Percentiles rank a stretch among this genome's conserved stretches.
Conservation (phyloP, 1,140 invertebrate species). For the Meloidogyne chitwoodi region DNA sequence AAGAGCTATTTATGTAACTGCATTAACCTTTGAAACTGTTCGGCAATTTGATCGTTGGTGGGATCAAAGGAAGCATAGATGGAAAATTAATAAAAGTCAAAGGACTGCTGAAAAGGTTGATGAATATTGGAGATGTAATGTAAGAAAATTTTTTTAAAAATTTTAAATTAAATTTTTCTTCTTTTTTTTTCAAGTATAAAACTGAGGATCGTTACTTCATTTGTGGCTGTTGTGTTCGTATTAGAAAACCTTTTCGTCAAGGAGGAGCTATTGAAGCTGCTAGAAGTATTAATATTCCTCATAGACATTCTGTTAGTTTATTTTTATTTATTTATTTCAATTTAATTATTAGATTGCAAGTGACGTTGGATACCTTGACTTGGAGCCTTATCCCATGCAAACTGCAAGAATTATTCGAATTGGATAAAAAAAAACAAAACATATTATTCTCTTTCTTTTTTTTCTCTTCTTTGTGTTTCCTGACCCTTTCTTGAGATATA, state of each 20-base stretch:
- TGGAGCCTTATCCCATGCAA: background rate
- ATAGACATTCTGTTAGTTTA: background rate
- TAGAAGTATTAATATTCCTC: background rate
- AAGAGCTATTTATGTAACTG: background rate
- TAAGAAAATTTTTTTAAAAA: background rate
- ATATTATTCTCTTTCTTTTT: too few relatives aligned
- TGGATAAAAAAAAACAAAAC: too few relatives aligned
- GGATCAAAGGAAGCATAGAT: background rate
- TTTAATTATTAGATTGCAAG: too few relatives aligned
- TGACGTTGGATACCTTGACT: background rate
- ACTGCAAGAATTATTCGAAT: background rate
- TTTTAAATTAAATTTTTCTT: background rate
- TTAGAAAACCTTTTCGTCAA: background rate
- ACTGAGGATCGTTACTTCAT: background rate
- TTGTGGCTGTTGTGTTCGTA: background rate
- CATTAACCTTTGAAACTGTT: background rate
- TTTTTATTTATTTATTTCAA: background rate
- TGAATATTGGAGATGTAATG: background rate
- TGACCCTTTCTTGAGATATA: too few relatives aligned
- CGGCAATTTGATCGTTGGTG: background rate
- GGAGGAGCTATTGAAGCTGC: background rate
- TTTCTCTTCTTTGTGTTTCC: too few relatives aligned
- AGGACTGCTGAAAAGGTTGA: background rate
- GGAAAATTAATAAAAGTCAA: background rate
- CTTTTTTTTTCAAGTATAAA: background rate